Conservation (phyloP, 2,888 invertebrate genomes). For the Plemyria rubiginata region DNA sequence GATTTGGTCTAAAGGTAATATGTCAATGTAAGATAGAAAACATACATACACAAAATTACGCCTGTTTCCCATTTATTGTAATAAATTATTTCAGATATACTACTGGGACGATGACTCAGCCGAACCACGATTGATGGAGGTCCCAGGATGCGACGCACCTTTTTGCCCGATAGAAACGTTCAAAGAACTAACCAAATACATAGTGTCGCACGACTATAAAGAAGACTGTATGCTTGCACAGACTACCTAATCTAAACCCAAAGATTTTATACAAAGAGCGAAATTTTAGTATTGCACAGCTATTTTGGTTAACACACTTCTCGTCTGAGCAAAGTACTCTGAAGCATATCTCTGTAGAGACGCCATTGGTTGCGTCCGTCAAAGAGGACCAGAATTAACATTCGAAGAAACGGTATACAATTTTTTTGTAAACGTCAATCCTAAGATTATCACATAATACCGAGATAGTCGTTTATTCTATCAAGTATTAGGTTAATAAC, state of each 20-base stretch:
- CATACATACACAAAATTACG: too few species aligned
- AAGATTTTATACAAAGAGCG: not conserved
- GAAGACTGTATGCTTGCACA: slow-evolving; percentile 72
- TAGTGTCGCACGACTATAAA: slow-evolving; percentile 71
- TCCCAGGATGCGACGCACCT: slow-evolving; percentile 78
- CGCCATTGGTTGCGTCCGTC: too few species aligned
- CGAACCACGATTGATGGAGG: slow-evolving; percentile 75
- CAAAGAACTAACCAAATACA: slow-evolving; percentile 72
- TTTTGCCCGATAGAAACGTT: slow-evolving; percentile 83
- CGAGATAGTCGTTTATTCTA: not conserved
- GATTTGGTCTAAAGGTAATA: slow-evolving; percentile 70
- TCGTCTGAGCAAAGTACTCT: too few species aligned
- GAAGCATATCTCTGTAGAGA: too few species aligned
- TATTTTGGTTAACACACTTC: not conserved
- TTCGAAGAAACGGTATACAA: too few species aligned
- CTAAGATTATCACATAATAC: too few species aligned
- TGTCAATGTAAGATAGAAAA: not conserved
- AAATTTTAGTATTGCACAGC: not conserved
- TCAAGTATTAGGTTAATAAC: not conserved
- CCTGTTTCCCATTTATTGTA: too few species aligned
- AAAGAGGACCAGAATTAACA: too few species aligned
- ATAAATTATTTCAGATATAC: slow-evolving; percentile 67
- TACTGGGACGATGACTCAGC: slow-evolving; percentile 83
- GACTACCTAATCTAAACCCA: slow-evolving; percentile 43
- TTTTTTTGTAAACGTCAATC: too few species aligned